These are phyloP conservation scores for Gryllus longicercus DNA, from an alignment of 2,888 invertebrate genomes.

Conservation along the genomic window DNA sequence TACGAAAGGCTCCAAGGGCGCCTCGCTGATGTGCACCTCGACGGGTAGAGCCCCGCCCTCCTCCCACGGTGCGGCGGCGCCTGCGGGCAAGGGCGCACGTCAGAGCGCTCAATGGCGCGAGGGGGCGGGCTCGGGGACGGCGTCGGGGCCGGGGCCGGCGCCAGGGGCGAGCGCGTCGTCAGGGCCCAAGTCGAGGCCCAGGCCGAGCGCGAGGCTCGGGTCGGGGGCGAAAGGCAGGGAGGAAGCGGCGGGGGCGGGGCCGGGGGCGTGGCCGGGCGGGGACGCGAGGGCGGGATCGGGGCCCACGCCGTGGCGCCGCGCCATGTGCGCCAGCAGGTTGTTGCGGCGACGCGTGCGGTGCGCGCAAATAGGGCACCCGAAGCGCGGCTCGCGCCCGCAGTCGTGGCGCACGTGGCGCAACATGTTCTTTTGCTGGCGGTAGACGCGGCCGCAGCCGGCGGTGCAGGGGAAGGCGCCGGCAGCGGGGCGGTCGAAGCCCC, in stretches of 20 bases:
- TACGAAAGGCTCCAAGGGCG: background rate
- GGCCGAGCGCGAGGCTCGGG: background rate
- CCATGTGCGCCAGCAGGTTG: slow-evolving; percentile 7
- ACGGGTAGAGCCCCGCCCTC: background rate
- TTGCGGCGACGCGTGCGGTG: background rate
- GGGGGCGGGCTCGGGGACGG: background rate
- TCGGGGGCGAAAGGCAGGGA: too few relatives aligned
- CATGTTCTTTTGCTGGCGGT: slow-evolving; percentile 26
- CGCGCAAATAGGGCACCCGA: slow-evolving; percentile 40
- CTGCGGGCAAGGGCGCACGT: background rate
- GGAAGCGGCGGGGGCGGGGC: too few relatives aligned
- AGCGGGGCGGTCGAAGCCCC: background rate
- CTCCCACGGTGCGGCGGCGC: background rate
- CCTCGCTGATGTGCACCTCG: background rate
- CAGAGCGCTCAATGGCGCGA: background rate
- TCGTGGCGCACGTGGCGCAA: slow-evolving; percentile 44
- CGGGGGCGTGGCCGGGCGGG: background rate
- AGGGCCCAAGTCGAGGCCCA: background rate
- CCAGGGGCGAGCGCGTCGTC: background rate
- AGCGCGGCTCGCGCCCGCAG: slow-evolving; percentile 43
- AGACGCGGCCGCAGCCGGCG: slow-evolving; percentile 27
- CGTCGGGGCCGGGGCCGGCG: background rate
- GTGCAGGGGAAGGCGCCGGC: too few relatives aligned
- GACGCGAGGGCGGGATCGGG: background rate
- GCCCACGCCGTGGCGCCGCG: background rate